A percentile compares a stretch with the other conserved stretches of the same genome.
Evolutionary conservation across 1,140 invertebrate species (phyloP).

Genomic region (Saccostrea glomerata): DNA sequence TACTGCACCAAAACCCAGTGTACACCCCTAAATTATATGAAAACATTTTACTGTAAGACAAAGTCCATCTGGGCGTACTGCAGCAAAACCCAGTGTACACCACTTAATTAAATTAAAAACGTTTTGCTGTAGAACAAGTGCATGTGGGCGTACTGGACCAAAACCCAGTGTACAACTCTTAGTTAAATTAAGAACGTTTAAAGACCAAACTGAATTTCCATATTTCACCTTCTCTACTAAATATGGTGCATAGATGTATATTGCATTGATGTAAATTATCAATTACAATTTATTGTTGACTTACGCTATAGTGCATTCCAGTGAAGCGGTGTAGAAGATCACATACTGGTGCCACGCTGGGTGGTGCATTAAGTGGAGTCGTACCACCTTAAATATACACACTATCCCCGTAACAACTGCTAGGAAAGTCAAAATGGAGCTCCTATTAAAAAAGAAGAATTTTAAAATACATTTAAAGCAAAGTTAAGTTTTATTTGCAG

Average conservation of each 20-base stretch:
- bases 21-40: conserved; percentile 75
- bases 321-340: conserved; percentile 80
- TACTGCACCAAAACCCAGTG: conserved; percentile 80
- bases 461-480: background rate
- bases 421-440: conserved; percentile 79
- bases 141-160: conserved; percentile 79
- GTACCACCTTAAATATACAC: conserved; percentile 79
- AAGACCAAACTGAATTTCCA: too few species aligned
- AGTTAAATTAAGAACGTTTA: too few species aligned
- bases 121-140: conserved; percentile 81
- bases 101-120: too few species aligned
- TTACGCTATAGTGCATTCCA: conserved; percentile 81
- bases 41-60: too few species aligned
- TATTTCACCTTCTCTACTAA: too few species aligned
- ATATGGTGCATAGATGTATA: too few species aligned
- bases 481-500: conserved; percentile 36
- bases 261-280: too few species aligned
- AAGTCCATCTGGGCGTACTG: too few species aligned
- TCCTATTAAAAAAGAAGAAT: conserved; percentile 69
- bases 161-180: conserved; percentile 80
- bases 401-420: conserved; percentile 79
- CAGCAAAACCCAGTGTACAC: too few species aligned
- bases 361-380: conserved; percentile 80
- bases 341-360: conserved; percentile 81
- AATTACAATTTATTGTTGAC: too few species aligned